phyloP scores from a whole-genome alignment of 2,113 vertebrate species.

The Peromyscus polionotus region DNA sequence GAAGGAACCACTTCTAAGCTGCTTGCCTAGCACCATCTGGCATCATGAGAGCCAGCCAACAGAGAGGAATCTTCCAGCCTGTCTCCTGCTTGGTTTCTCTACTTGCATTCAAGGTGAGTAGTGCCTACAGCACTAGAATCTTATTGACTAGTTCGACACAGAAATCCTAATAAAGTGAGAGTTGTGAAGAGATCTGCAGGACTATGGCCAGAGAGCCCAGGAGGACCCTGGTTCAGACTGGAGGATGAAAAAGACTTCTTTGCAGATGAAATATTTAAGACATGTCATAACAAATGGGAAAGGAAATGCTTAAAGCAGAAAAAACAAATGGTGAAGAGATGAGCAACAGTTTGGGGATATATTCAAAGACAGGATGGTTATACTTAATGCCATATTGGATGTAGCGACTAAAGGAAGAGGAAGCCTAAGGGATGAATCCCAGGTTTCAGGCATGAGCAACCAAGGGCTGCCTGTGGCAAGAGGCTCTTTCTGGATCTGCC shows the following conservation, averaged over 20 bases:
- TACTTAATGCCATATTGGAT: not conserved
- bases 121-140: not conserved
- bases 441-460: not conserved
- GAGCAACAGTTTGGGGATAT: not conserved
- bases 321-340: not conserved
- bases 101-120: not conserved
- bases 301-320: not conserved
- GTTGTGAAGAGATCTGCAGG: not conserved
- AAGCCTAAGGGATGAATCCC: not conserved
- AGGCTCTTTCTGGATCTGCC: not conserved
- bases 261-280: not conserved
- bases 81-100: not conserved
- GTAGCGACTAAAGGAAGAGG: not conserved
- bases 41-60: not conserved
- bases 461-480: not conserved
- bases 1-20: not conserved
- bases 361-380: not conserved
- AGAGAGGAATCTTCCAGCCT: not conserved
- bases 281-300: not conserved
- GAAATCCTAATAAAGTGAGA: not conserved
- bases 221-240: not conserved
- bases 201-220: not conserved
- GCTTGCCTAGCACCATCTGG: not conserved
- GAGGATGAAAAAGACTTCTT: not conserved
- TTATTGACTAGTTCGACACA: not conserved